Evolutionary conservation across 2,113 vertebrate genomes (phyloP), one percentile per base, ranked within the genome.

Genomic region (Excalfactoria chinensis): DNA sequence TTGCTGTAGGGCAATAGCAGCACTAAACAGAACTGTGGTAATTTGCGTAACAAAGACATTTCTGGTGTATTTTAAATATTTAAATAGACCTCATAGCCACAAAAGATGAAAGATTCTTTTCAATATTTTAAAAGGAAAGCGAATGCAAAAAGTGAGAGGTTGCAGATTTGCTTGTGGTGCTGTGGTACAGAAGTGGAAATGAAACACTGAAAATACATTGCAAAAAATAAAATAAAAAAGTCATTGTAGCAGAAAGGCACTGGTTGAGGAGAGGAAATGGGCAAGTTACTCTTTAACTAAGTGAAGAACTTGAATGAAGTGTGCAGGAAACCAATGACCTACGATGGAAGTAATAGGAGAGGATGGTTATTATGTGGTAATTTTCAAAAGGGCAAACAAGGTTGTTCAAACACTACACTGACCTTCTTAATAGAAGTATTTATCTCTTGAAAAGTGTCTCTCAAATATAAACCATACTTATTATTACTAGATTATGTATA

Each of bases 261-360:
- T 89, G 91, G 89, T 94, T 93, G 71, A 73, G 44, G 58, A 83
- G 89, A 94, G 80, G 94, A 97, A 98, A 95, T 84, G 75, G 44
- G 63, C 69, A 58, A 88, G 97, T 98, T 98, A 97, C 71, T 95
- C 78, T 97, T 98, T 97, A 98, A 97, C 93, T 86, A 70, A 16
- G 69, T 40, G 21, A 88, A 94, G 86, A 89, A 85, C 75, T 59
- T 90, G 60, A 95, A 74, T 72, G 67, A 81, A 43, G 58, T 77
- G 73, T 64, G 93, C 67, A 94, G 88, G 96, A 97, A 97, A 89
- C 83, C 96, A 96, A 95, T 90, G 93, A 95, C 43, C 93, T 73
- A 4, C 93, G 93, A 22, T 84, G 60, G 73, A 76, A 95, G 88
- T 88, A 86, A 91, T 20, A 62, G 86, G 79, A 90, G 70, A 85